Conservation (phyloP, 2,888 invertebrate genomes). For the Drosophila colorata region DNA sequence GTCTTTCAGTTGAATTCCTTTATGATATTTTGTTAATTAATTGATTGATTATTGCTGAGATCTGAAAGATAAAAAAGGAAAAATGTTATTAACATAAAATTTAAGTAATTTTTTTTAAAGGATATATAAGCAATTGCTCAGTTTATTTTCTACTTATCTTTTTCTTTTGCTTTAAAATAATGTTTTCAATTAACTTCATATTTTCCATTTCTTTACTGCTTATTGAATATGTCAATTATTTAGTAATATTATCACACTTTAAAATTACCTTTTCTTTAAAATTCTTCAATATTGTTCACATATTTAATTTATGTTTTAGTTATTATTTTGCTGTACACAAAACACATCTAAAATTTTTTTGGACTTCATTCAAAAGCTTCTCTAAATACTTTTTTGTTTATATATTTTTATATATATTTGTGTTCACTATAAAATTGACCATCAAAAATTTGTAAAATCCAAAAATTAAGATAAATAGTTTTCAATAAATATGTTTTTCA, state of each 20-base stretch:
- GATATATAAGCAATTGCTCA: not conserved
- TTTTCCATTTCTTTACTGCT: not conserved
- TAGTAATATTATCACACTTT: not conserved
- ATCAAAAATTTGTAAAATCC: slow-evolving; percentile 41
- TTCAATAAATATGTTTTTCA: slow-evolving; percentile 15
- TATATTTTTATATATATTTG: slow-evolving; percentile 8
- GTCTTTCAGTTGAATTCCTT: slow-evolving; percentile 47
- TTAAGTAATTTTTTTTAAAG: too few species aligned
- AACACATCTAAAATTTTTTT: slow-evolving; percentile 18
- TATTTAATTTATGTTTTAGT: not conserved
- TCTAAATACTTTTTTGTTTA: not conserved
- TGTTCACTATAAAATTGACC: slow-evolving; percentile 32
- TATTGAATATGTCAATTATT: not conserved
- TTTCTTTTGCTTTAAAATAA: too few species aligned
- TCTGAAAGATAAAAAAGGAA: slow-evolving; percentile 36
- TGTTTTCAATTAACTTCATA: too few species aligned
- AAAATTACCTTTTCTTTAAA: slow-evolving; percentile 7
- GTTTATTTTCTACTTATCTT: not conserved
- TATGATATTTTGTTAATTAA: slow-evolving; percentile 1
- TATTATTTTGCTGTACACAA: slow-evolving; percentile 1
- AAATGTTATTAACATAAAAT: not conserved
- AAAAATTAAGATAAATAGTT: slow-evolving; percentile 19
- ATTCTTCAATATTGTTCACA: not conserved
- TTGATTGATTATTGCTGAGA: slow-evolving; percentile 26
- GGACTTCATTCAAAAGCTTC: slow-evolving; percentile 1